Conservation (phyloP, 2,113 vertebrate genomes). For the Python bivittatus region DNA sequence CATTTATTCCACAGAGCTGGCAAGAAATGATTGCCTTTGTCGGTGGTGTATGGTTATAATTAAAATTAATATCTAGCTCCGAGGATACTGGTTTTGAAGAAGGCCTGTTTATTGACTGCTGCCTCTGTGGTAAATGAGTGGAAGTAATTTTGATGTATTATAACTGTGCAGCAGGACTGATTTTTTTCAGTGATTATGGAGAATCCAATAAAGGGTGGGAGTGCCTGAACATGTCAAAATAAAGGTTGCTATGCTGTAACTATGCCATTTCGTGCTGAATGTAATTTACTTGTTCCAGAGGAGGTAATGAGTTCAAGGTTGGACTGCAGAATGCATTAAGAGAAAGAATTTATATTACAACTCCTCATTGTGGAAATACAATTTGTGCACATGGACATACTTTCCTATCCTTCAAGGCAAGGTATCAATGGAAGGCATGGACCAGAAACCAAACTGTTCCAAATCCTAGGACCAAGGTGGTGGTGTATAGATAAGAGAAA, state of each 20-base stretch:
- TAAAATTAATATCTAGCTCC: slow-evolving; percentile 4
- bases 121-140: neutral
- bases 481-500: neutral
- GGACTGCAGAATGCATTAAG: neutral
- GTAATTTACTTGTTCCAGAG: slow-evolving; percentile 14
- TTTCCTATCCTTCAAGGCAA: neutral
- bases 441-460: neutral
- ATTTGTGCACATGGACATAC: neutral
- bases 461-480: neutral
- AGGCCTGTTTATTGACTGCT: slow-evolving; percentile 9
- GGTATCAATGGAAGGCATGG: neutral
- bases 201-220: neutral
- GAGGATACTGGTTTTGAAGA: slow-evolving; percentile 5
- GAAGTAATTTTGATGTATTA: slow-evolving; percentile 22
- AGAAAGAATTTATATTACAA: too few species aligned
- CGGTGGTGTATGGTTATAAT: neutral
- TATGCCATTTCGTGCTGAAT: slow-evolving; percentile 4
- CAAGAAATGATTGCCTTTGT: slow-evolving; percentile 8
- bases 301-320: slow-evolving; percentile 7
- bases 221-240: neutral
- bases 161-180: neutral
- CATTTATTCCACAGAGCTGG: neutral
- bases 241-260: neutral
- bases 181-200: neutral
- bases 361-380: neutral